phyloP scores from a whole-genome alignment of 2,113 vertebrate genomes.

The Hemichromis elongatus region DNA sequence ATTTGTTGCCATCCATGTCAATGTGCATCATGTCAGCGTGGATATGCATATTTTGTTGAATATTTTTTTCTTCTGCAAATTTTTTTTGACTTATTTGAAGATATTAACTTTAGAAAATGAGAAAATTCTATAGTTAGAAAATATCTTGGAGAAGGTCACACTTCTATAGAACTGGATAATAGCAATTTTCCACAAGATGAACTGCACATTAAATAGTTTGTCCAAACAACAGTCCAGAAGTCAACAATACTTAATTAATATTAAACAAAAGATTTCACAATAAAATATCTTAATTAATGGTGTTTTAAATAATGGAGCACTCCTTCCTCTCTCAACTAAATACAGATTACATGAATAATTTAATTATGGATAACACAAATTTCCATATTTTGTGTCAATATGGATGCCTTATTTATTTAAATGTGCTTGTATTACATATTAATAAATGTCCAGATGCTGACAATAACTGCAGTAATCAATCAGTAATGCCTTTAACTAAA shows the following conservation, averaged over 20 bases:
- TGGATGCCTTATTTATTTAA: not conserved
- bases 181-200: not conserved
- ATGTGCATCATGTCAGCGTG: not conserved
- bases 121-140: not conserved
- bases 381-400: not conserved
- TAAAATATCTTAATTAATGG: not conserved
- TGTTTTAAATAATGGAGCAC: not conserved
- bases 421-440: not conserved
- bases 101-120: not conserved
- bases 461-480: not conserved
- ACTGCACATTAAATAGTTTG: not conserved
- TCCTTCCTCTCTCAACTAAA: not conserved
- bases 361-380: not conserved
- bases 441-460: not conserved
- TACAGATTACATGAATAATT: not conserved
- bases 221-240: not conserved
- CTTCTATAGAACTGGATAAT: not conserved
- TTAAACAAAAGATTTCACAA: not conserved
- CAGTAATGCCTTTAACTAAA: fast-evolving
- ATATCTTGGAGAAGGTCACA: not conserved
- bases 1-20: not conserved
- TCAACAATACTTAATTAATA: not conserved
- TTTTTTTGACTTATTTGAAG: not conserved
- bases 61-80: not conserved
- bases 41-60: not conserved